Evolutionary conservation across 2,113 vertebrate genomes (phyloP), one percentile per base, ranked within the genome.

Genomic region (Platysteira castanea): DNA sequence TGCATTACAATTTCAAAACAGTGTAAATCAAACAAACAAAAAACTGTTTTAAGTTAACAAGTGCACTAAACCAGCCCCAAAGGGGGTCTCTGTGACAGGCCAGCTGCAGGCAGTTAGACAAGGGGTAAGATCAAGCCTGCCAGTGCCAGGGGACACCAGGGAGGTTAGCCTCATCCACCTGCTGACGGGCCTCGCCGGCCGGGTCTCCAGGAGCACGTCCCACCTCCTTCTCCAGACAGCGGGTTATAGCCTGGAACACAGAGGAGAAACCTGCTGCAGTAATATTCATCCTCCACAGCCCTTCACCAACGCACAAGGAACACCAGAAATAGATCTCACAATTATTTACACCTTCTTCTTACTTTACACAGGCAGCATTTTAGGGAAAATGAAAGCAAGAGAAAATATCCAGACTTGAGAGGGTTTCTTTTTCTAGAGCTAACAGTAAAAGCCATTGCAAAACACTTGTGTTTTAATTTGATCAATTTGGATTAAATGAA

Each of bases 121-220:
- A 73, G 74, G 96, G 97, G 90, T 47, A 68, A 23, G 65, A 79
- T 53, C 82, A 65, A 81, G 74, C 96, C 95, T 94, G 94, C 90
- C 87, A 87, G 96, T 91, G 97, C 94, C 80, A 2, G 6, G 65
- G 13, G 93, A 74, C 97, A 96, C 90, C 21, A 95, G 95, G 96
- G 95, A 95, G 70, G 30, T 97, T 98, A 99, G 97, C 99, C 99
- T 99, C 99, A 99, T 98, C 99, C 99, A 33, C 99, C 99, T 3
- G 98, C 97, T 3, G 99, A 98, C 0, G 99, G 98, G 1, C 99
- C 99, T 92, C 99, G 98, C 93, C 99, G 98, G n/a, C 98, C 98
- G 2, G 99, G 99, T 95, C 99, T 98, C 98, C 98, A 99, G 44
- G 98, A 94, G 67, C 99, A 99, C 6, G 98, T 93, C 30, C 99